These are phyloP conservation scores for Eurois occulta DNA, from an alignment of 2,888 invertebrate species.

Conservation along the genomic window DNA sequence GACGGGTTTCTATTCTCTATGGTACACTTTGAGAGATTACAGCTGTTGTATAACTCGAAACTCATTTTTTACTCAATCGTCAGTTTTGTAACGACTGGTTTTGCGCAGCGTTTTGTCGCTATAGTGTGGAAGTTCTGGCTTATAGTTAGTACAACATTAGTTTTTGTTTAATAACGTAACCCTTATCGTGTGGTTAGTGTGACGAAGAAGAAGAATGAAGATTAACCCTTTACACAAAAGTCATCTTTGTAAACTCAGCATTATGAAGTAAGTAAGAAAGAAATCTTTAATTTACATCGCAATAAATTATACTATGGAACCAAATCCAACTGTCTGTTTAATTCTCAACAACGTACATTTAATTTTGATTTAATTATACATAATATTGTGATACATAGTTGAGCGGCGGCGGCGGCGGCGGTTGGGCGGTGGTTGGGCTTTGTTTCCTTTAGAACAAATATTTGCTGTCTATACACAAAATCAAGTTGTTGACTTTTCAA, in stretches of 20 bases:
- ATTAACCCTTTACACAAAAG: background rate
- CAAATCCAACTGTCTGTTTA: too few relatives aligned
- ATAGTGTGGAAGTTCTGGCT: too few relatives aligned
- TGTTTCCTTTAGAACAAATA: constrained; percentile 2
- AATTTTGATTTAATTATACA: background rate
- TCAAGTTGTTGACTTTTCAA: constrained; percentile 15
- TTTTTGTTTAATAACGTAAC: too few relatives aligned
- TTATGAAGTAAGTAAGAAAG: background rate
- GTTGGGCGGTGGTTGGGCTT: too few relatives aligned
- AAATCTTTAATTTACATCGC: too few relatives aligned
- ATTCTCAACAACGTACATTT: background rate
- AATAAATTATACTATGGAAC: too few relatives aligned
- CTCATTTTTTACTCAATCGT: constrained; percentile 45
- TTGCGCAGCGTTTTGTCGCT: background rate
- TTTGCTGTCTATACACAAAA: background rate
- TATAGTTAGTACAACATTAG: background rate
- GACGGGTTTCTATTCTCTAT: constrained; percentile 36
- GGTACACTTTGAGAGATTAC: constrained; percentile 24
- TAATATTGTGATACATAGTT: constrained; percentile 1
- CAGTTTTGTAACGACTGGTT: constrained; percentile 17
- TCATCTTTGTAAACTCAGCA: background rate
- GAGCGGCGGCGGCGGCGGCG: too few relatives aligned
- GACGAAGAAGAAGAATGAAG: too few relatives aligned
- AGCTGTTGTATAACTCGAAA: constrained; percentile 33
- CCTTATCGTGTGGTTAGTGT: too few relatives aligned